These are phyloP conservation scores for Lerema accius DNA, from an alignment of 1,140 invertebrate species.

Conservation along the genomic window DNA sequence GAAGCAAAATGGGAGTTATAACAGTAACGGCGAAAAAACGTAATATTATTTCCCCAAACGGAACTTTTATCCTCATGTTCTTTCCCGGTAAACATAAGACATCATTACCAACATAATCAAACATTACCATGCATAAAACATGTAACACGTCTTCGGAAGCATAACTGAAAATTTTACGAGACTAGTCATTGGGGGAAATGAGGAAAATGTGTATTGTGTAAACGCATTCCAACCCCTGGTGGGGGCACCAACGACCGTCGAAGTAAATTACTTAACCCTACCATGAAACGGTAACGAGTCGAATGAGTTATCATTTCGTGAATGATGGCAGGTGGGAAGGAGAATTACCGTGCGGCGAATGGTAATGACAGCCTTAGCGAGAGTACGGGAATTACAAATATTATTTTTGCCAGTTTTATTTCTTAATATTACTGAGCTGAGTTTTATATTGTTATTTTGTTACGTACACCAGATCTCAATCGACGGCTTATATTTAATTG, in stretches of 20 bases:
- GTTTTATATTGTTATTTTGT: neutral
- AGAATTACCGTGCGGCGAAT: constrained; percentile 22
- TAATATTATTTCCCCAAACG: neutral
- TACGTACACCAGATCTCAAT: too few relatives aligned
- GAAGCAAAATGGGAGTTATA: constrained; percentile 15
- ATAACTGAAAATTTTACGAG: constrained; percentile 36
- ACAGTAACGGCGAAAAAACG: constrained; percentile 12
- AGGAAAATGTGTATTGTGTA: constrained; percentile 25
- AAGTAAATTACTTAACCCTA: constrained; percentile 49
- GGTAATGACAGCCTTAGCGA: constrained; percentile 12
- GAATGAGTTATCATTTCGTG: constrained; percentile 40
- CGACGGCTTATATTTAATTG: too few relatives aligned
- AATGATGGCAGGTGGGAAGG: constrained; percentile 35
- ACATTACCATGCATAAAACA: constrained; percentile 21
- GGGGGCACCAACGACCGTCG: constrained; percentile 31
- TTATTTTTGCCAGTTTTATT: constrained; percentile 9
- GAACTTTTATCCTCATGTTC: too few relatives aligned
- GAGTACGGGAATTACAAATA: constrained; percentile 4
- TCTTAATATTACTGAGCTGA: neutral
- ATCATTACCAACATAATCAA: constrained; percentile 28
- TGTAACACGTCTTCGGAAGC: constrained; percentile 19
- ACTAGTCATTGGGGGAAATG: constrained; percentile 26
- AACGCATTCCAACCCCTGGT: constrained; percentile 26
- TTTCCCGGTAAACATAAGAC: constrained; percentile 14
- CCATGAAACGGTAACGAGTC: constrained; percentile 35